Base-by-base conservation (phyloP, 2,113 vertebrate genomes). In the Catharus fuscescens region DNA sequence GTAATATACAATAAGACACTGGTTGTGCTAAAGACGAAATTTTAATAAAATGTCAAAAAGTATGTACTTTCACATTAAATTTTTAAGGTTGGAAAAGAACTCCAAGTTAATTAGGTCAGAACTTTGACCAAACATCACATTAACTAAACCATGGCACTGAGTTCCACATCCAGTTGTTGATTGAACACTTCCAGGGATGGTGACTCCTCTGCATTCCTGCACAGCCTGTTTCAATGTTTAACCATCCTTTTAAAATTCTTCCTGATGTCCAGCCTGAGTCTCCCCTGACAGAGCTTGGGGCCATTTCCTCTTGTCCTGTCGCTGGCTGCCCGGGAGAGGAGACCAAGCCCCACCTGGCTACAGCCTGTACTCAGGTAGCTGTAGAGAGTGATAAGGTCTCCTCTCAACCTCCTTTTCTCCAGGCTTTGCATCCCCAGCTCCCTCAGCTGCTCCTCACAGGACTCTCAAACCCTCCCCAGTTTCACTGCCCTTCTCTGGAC, bases 401-500 rank as follows among this genome's bases (percentile, higher is more conserved):
- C n/a, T 19, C 73, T 24, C 12, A 19, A 4, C 10, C 28, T 45
- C 23, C 23, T 61, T 38, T 78, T 38, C 28, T 60, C 14, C 47
- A 61, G n/a, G 5, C 13, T 36, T 12, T 19, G 28, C 32, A 38
- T 1, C 12, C 18, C 28, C 32, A 69, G 14, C 32, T 61, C n/a
- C 10, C 9, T 47, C 81, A 73, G 59, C 11, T 64, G 28, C 14
- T 73, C n/a, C 40, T 78, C 38, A 23, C 2, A 8, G 14, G 8
- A 8, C 11, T 13, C 32, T 69, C 28, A n/a, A 28, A 45, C 64
- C 14, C 18, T 44, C 13, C 36, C 31, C 26, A 36, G 6, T 20
- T 44, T 4, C 0, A 0, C 0, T 60, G 2, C 9, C 45, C 15
- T 38, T 45, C 47, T n/a, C 28, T 69, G 47, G 9, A 24, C 18